These are phyloP conservation scores for Cepaea nemoralis DNA, from an alignment of 1,140 invertebrate genomes.

Conservation along the genomic window DNA sequence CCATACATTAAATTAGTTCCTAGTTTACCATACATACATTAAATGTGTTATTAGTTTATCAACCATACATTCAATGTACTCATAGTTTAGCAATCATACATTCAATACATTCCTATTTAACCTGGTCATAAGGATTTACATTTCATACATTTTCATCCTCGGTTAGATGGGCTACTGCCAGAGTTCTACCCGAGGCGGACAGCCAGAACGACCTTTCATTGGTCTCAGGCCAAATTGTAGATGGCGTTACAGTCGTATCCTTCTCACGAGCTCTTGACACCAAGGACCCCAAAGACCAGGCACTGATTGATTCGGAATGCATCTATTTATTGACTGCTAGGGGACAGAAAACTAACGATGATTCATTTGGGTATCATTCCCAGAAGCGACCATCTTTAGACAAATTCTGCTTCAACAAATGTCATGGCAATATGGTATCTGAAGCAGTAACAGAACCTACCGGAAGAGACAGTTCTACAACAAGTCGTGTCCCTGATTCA, in stretches of 20 bases:
- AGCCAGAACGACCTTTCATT: not conserved
- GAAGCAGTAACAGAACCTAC: constrained; percentile 9
- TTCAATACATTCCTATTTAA: no score
- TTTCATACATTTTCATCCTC: not conserved
- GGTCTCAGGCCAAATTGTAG: not conserved
- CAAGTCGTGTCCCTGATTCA: no score
- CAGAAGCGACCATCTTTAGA: not conserved
- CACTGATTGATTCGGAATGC: not conserved
- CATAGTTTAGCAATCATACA: no score
- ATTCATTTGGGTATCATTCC: not conserved
- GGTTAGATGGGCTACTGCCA: not conserved
- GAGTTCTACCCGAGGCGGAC: not conserved
- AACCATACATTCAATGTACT: no score
- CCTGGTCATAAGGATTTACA: no score
- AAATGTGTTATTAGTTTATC: no score
- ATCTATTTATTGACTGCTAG: constrained; percentile 24
- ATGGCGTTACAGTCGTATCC: not conserved
- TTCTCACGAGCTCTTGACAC: not conserved
- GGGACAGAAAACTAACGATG: not conserved
- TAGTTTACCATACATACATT: no score
- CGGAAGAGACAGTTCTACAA: no score
- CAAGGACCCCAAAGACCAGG: not conserved
- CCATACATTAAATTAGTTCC: no score
- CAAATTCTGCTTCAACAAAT: constrained; percentile 16
- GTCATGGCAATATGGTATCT: not conserved